Evolutionary conservation across 2,797 vertebrate species (phyloP).

Genomic region (Phalloptychus januarius): DNA sequence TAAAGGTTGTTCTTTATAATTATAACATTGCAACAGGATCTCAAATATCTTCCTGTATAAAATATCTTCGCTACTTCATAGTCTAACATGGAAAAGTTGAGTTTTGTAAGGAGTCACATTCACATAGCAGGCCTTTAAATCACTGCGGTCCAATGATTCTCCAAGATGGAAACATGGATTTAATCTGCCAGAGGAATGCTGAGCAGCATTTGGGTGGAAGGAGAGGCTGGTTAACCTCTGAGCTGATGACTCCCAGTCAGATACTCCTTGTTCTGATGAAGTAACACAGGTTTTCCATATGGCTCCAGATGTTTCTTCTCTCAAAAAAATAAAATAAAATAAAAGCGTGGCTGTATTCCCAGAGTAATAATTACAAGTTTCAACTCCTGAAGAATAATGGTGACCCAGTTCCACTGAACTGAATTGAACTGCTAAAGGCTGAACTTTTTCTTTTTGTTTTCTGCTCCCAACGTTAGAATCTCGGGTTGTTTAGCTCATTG

Average conservation of each 20-base stretch:
- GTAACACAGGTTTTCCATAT: background rate
- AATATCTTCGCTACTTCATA: background rate
- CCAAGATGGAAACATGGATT: background rate
- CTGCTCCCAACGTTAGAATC: background rate
- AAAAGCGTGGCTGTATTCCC: slow-evolving; percentile 39
- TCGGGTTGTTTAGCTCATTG: background rate
- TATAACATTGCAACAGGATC: background rate
- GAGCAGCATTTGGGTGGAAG: background rate
- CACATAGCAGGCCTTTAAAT: background rate
- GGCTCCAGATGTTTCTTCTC: slow-evolving; percentile 69
- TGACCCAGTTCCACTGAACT: slow-evolving; percentile 56
- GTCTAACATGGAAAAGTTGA: background rate
- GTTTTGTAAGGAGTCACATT: background rate
- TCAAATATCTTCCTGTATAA: background rate
- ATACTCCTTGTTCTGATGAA: slow-evolving; percentile 19
- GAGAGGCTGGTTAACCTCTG: background rate
- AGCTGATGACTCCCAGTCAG: background rate
- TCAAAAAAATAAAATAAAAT: slow-evolving; percentile 24
- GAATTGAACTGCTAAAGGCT: background rate
- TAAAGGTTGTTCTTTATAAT: background rate
- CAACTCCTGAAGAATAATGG: slow-evolving; percentile 5
- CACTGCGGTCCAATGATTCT: background rate
- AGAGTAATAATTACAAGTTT: slow-evolving; percentile 28
- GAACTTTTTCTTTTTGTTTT: background rate
- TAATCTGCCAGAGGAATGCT: background rate